Conservation (phyloP, 2,113 vertebrate species). For the Hippocampus comes region DNA sequence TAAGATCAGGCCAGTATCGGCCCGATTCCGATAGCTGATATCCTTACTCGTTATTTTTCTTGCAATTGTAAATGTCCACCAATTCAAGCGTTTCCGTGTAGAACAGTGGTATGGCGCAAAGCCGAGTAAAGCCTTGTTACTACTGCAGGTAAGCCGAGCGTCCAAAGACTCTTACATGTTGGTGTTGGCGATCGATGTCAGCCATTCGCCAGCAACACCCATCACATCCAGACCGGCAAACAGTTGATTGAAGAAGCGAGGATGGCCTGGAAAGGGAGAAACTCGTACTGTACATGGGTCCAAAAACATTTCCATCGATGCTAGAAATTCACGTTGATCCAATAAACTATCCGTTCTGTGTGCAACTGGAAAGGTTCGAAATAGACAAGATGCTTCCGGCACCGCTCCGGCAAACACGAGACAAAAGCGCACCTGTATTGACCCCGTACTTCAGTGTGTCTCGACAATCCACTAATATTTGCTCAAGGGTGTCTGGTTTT, state of each 20-base stretch:
- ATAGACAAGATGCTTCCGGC: not conserved
- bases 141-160: too few species aligned
- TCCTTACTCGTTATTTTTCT: too few species aligned
- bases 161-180: slow-evolving; percentile 54
- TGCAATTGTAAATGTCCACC: too few species aligned
- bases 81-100: too few species aligned
- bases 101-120: too few species aligned
- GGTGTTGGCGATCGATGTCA: slow-evolving; percentile 69
- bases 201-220: slow-evolving; percentile 65
- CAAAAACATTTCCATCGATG: too few species aligned
- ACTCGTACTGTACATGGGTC: not conserved
- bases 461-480: slow-evolving; percentile 67
- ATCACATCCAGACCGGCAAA: slow-evolving; percentile 68
- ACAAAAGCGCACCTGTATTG: slow-evolving; percentile 59
- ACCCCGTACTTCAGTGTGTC: slow-evolving; percentile 72
- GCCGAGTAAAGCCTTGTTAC: too few species aligned
- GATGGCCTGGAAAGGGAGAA: slow-evolving; percentile 52
- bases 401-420: not conserved
- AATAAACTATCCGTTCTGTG: not conserved
- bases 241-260: slow-evolving; percentile 70
- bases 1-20: too few species aligned
- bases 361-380: not conserved
- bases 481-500: slow-evolving; percentile 63
- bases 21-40: too few species aligned
- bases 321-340: not conserved